Evolutionary conservation across 2,888 invertebrate genomes (phyloP).

Genomic region (Drosophila maculinotata): DNA sequence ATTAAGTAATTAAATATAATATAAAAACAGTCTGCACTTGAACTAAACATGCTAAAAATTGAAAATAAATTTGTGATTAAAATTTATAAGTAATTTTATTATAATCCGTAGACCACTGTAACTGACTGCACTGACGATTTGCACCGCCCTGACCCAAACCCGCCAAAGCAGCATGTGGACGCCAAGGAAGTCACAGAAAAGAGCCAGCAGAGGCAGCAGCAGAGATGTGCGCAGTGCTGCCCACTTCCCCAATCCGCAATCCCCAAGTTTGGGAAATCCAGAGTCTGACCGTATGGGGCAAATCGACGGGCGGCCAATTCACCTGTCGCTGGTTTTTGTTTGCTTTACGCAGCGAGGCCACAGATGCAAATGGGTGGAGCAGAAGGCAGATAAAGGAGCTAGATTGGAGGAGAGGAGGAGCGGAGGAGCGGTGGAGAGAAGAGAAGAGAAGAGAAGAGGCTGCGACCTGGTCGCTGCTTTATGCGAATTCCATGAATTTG

Average conservation of each 20-base stretch:
- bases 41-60: no score
- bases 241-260: not conserved
- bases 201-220: not conserved
- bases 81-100: no score
- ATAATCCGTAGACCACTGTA: constrained; percentile 45
- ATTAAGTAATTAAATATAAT: no score
- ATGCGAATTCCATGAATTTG: constrained; percentile 81
- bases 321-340: constrained; percentile 80
- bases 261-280: constrained; percentile 39
- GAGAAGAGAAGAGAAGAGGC: not conserved
- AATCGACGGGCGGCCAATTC: constrained; percentile 79
- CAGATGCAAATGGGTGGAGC: constrained; percentile 61
- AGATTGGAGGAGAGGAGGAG: constrained; percentile 1
- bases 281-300: constrained; percentile 68
- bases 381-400: constrained; percentile 26
- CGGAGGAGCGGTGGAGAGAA: not conserved
- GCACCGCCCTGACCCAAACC: constrained; percentile 51
- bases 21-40: no score
- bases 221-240: constrained; percentile 6
- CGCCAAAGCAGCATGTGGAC: constrained; percentile 61
- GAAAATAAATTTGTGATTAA: no score
- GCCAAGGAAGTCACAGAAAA: constrained; percentile 26
- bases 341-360: constrained; percentile 65
- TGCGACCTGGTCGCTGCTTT: constrained; percentile 60
- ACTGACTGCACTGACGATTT: constrained; percentile 27